Conservation (phyloP, 2,797 vertebrate genomes). For the Gymnothorax reevesii region DNA sequence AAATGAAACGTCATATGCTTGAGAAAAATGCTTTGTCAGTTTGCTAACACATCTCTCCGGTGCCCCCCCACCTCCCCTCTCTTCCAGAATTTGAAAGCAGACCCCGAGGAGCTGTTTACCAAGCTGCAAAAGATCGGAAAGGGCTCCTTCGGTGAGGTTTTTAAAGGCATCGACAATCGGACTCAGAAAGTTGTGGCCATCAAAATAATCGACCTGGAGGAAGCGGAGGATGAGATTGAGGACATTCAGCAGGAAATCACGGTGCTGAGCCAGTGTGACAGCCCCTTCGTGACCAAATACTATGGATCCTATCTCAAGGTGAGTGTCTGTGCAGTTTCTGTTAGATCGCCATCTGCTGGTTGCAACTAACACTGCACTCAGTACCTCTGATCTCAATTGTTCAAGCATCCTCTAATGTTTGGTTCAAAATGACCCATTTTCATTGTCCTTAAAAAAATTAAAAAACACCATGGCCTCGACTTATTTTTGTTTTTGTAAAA, state of each 20-base stretch:
- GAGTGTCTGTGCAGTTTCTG: conserved; percentile 46
- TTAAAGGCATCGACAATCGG: conserved; percentile 97
- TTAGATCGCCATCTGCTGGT: neutral
- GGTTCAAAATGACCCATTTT: too few relatives aligned
- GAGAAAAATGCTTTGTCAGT: neutral
- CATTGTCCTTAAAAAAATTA: too few relatives aligned
- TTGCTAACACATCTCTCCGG: neutral
- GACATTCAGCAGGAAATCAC: conserved; percentile 99
- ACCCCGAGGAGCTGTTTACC: conserved; percentile 93
- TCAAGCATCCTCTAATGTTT: neutral
- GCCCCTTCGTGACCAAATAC: conserved; percentile 96
- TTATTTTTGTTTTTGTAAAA: too few relatives aligned
- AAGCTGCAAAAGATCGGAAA: conserved; percentile 96
- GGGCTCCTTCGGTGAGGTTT: conserved; percentile 97
- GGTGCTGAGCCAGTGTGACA: conserved; percentile 97
- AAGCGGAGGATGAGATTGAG: conserved; percentile 98
- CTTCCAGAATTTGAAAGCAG: conserved; percentile 83
- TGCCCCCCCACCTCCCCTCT: neutral
- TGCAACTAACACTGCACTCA: too few relatives aligned
- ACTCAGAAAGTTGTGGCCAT: conserved; percentile 97
- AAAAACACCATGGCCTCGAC: too few relatives aligned
- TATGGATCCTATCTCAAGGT: conserved; percentile 98
- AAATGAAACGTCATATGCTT: neutral
- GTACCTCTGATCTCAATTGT: neutral
- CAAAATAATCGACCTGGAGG: conserved; percentile 98